Evolutionary conservation across 2,888 invertebrate species (phyloP), one percentile per base, ranked within the genome.

Genomic region (Torymus texanus): DNA sequence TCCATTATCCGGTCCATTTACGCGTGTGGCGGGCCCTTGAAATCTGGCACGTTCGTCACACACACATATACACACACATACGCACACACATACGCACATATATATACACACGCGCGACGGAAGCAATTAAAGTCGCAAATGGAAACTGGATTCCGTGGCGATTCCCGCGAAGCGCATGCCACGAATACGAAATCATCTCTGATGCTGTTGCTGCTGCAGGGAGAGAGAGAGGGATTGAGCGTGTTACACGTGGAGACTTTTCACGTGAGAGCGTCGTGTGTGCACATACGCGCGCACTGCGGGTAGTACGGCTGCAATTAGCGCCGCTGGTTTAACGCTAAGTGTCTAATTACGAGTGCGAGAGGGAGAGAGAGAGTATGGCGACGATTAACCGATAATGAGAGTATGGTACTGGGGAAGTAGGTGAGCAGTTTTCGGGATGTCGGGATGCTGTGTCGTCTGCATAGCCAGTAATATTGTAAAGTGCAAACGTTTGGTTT

Each of bases 81-180:
- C 2, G 2, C 21, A 21, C 21, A 21, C 21, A 21, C 80, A 67
- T 56, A 62, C 24, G 55, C 68, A 61, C 14, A n/a, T n/a, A n/a
- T n/a, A n/a, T 80, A 67, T 56, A 62, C 24, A 59, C 68, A 61
- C 14, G 21, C 62, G 58, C 83, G 68, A 74, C 86, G 86, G 87
- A 87, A 87, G 84, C 85, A 84, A 84, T 87, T 85, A 86, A 83
- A 83, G 74, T 84, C 86, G 78, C 84, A 84, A 86, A 87, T 87
- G 86, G 86, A 86, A 87, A 87, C 86, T 87, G 84, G 84, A 86
- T 76, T 66, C 61, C 75, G 72, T 41, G 55, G 63, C 58, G 74
- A 75, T 79, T 79, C 79, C 62, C 70, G 75, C 80, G 63, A 76
- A 77, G 59, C 55, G 62, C 73, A 63, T 74, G 78, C 59, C 72